phyloP scores from a whole-genome alignment of 2,797 vertebrate genomes.

The Falco biarmicus region DNA sequence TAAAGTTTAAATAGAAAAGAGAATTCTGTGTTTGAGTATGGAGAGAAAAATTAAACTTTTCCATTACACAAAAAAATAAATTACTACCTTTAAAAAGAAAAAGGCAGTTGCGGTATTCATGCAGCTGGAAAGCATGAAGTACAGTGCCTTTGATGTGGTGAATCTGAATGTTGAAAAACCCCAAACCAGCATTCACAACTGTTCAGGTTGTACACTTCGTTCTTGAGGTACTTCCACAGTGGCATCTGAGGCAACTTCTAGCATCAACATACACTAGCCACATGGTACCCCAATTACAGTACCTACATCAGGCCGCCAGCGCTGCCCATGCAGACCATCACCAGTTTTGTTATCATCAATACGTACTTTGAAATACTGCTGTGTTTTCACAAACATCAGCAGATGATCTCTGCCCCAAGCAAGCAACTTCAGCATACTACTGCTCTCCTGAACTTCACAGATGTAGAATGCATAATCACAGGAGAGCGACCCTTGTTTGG shows the following conservation, averaged over 20 bases:
- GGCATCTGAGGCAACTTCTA: not conserved
- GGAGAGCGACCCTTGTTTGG: not conserved
- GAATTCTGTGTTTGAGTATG: not conserved
- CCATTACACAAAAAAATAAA: not conserved
- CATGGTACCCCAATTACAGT: not conserved
- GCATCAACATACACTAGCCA: not conserved
- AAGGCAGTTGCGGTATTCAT: not conserved
- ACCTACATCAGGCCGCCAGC: not conserved
- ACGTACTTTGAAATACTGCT: not conserved
- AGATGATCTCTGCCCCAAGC: not conserved
- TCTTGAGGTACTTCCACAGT: not conserved
- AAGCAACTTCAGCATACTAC: not conserved
- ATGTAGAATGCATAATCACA: rapidly evolving
- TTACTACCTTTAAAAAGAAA: not conserved
- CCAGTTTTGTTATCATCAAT: not conserved
- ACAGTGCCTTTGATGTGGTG: not conserved
- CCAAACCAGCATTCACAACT: not conserved
- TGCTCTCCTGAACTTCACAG: not conserved
- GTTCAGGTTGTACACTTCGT: not conserved
- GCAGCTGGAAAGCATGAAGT: not conserved
- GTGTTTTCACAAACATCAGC: not conserved
- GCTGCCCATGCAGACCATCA: not conserved
- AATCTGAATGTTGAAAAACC: not conserved
- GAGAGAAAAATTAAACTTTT: not conserved
- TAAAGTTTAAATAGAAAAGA: not conserved